A percentile compares a stretch with the other conserved stretches of the same genome.
These are phyloP conservation scores for Harpalus rufipes DNA, from an alignment of 2,888 invertebrate genomes.

Conservation along the genomic window DNA sequence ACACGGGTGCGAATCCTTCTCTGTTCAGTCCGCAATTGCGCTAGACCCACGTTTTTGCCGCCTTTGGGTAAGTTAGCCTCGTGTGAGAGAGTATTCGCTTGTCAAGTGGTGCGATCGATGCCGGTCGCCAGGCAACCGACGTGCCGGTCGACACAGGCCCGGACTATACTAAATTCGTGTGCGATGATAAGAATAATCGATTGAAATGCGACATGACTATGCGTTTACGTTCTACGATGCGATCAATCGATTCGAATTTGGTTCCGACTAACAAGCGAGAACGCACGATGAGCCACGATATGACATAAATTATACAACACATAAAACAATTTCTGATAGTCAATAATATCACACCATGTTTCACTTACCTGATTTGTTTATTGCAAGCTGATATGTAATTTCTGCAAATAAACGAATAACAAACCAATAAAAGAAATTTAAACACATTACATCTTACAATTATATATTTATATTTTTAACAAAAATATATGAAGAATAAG, in stretches of 20 bases:
- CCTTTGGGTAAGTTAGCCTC: conserved; percentile 19
- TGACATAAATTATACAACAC: conserved; percentile 28
- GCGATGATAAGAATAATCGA: conserved; percentile 55
- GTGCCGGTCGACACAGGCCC: conserved; percentile 50
- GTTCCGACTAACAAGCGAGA: conserved; percentile 23
- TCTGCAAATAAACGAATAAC: neutral
- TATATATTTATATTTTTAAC: conserved; percentile 26
- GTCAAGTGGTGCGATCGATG: conserved; percentile 72
- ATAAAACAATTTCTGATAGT: conserved; percentile 22
- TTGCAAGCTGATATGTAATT: neutral
- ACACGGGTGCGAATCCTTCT: neutral
- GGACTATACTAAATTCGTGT: conserved; percentile 33
- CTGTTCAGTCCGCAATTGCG: neutral
- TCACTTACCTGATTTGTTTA: conserved; percentile 24
- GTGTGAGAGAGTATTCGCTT: conserved; percentile 50
- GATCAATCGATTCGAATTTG: conserved; percentile 48
- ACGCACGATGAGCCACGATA: conserved; percentile 31
- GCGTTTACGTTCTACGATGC: conserved; percentile 39
- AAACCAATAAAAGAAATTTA: conserved; percentile 21
- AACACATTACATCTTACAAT: neutral
- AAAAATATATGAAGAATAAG: neutral
- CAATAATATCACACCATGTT: conserved; percentile 15
- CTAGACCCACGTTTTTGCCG: conserved; percentile 26
- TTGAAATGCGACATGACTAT: conserved; percentile 59
- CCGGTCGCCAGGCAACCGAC: conserved; percentile 72